These are phyloP conservation scores for Thera obeliscata DNA, from an alignment of 2,888 invertebrate species.

Conservation along the genomic window DNA sequence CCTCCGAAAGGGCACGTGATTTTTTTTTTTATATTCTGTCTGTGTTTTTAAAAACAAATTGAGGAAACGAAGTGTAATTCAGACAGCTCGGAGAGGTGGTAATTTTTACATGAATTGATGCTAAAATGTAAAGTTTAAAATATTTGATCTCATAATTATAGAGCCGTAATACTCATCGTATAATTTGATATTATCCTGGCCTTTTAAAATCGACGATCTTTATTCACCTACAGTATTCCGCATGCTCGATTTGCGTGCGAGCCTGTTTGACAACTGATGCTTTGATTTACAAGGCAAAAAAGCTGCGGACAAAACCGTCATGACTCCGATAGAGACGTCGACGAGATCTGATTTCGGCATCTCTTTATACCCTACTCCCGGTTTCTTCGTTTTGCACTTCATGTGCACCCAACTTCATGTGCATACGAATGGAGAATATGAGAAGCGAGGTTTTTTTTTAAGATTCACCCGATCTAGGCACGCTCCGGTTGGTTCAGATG, in stretches of 20 bases:
- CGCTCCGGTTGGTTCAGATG: conserved; percentile 28
- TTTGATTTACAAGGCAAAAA: conserved; percentile 76
- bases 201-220: conserved; percentile 7
- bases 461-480: conserved; percentile 26
- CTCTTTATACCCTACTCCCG: conserved; percentile 65
- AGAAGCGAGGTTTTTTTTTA: conserved; percentile 25
- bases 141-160: neutral
- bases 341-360: conserved; percentile 77
- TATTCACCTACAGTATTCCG: conserved; percentile 15
- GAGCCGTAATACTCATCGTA: too few relatives aligned
- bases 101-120: neutral
- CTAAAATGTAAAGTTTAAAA: neutral
- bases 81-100: neutral
- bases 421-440: conserved; percentile 44
- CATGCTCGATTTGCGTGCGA: conserved; percentile 63
- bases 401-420: conserved; percentile 52
- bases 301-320: conserved; percentile 30
- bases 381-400: conserved; percentile 55
- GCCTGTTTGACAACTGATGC: conserved; percentile 53
- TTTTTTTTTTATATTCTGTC: conserved; percentile 1
- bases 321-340: conserved; percentile 70
- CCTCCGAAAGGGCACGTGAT: conserved; percentile 4
- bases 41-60: conserved; percentile 5
- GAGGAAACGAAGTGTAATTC: conserved; percentile 2
- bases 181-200: conserved; percentile 11